Base-by-base conservation (phyloP, 1,140 invertebrate species). In the Drosophila truncata region DNA sequence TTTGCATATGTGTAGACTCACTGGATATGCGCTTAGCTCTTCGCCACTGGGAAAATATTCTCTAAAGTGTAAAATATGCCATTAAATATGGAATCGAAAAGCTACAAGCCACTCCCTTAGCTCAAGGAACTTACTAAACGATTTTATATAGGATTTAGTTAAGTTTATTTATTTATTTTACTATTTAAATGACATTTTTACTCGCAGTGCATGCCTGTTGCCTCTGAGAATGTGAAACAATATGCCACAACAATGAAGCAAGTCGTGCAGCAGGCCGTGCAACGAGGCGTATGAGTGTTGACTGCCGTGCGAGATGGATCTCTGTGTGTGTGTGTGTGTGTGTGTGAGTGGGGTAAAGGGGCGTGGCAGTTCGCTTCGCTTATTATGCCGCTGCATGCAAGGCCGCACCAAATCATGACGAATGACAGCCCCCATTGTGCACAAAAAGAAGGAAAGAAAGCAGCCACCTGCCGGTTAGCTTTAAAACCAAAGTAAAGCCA, bases 231-330 rank as follows among this genome's bases (percentile, higher is more conserved):
- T 90, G 72, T 75, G 84, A 83, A 84, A 90, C 84, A 88, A 84
- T 81, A 83, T 88, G 84, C 64, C 84, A 83, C 79, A 87, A 84
- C 84, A 87, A 87, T 88, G 77, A 72, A 70, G 54, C 81, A 66
- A 88, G 59, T 85, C 85, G 84, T 88, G 83, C 84, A 78, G 84
- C 80, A 71, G 83, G 16, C 78, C 78, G 85, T 85, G 78, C 85
- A 88, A 85, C 84, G 78, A 88, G 78, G 50, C 84, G 81, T 78
- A 81, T 88, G 84, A 88, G 84, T 90, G 84, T 81, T 90, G 78
- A 88, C 77, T 84, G 81, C 72, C 72, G 44, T 63, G 42, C 72
- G 31, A 82, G 33, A 41, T 42, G 42, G 23, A 75, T 59, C 31
- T 49, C 20, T 46, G 20, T 10, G 18, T 13, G 18, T 20, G 10